A percentile compares a stretch with the other conserved stretches of the same genome.
Conservation (phyloP, 2,797 vertebrate species). For the Zalophus californianus region DNA sequence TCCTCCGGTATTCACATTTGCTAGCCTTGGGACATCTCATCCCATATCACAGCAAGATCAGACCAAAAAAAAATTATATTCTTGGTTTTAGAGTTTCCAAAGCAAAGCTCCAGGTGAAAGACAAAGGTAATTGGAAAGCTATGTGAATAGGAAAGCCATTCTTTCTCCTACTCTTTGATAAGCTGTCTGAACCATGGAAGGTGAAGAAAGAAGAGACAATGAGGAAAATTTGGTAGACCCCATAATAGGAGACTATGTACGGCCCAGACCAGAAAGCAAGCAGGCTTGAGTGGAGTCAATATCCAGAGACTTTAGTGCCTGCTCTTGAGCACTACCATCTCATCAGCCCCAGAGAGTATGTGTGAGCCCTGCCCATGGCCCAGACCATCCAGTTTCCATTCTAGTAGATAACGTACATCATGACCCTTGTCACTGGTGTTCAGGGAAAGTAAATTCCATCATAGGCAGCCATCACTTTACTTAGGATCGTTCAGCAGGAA, state of each 20-base stretch:
- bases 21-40: neutral
- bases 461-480: neutral
- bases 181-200: neutral
- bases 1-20: neutral
- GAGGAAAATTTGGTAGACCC: neutral
- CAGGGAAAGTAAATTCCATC: neutral
- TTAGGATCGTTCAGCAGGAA: neutral
- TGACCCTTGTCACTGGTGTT: neutral
- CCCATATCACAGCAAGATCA: neutral
- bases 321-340: neutral
- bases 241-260: neutral
- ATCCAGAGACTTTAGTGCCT: neutral
- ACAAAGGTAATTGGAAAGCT: neutral
- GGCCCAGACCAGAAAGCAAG: neutral
- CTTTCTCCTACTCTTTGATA: neutral
- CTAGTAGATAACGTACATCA: neutral
- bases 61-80: neutral
- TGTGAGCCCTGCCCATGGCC: neutral
- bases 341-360: neutral
- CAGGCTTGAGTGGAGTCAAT: neutral
- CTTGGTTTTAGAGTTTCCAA: neutral
- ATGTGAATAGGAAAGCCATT: neutral
- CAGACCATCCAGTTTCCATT: neutral
- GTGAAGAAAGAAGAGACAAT: neutral
- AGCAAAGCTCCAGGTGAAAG: neutral